phyloP scores from a whole-genome alignment of 2,113 vertebrate genomes.

The Pitta sordida region DNA sequence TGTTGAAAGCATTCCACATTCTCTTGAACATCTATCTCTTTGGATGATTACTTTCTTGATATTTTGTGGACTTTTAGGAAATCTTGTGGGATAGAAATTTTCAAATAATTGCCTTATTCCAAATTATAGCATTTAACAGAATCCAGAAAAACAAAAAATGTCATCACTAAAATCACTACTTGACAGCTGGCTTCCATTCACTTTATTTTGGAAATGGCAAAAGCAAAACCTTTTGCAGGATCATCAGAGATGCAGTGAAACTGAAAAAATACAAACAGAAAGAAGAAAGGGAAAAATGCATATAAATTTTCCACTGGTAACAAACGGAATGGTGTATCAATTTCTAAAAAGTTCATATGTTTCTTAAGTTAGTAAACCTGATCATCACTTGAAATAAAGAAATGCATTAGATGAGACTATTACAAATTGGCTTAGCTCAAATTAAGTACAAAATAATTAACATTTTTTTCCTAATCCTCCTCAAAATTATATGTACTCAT shows the following conservation, averaged over 20 bases:
- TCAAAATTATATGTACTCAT: background rate
- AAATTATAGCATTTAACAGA: background rate
- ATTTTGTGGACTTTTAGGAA: background rate
- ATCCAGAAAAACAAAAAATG: background rate
- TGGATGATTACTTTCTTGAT: background rate
- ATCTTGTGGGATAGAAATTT: background rate
- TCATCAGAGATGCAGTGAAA: background rate
- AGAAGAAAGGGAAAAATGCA: background rate
- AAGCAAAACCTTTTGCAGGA: background rate
- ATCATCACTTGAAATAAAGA: background rate
- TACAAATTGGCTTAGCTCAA: background rate
- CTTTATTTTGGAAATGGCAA: background rate
- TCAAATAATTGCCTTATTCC: background rate
- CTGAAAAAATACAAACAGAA: background rate
- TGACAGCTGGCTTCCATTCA: background rate
- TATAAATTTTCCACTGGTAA: background rate
- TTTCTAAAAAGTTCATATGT: background rate
- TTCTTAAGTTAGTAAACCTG: background rate
- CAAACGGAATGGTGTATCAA: background rate
- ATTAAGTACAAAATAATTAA: background rate
- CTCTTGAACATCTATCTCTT: background rate
- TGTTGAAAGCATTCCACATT: background rate
- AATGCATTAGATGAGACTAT: background rate
- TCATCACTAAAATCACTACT: background rate
- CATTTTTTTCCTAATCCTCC: background rate